Base-by-base conservation (phyloP, 2,797 vertebrate genomes). In the Labeo calbasu region DNA sequence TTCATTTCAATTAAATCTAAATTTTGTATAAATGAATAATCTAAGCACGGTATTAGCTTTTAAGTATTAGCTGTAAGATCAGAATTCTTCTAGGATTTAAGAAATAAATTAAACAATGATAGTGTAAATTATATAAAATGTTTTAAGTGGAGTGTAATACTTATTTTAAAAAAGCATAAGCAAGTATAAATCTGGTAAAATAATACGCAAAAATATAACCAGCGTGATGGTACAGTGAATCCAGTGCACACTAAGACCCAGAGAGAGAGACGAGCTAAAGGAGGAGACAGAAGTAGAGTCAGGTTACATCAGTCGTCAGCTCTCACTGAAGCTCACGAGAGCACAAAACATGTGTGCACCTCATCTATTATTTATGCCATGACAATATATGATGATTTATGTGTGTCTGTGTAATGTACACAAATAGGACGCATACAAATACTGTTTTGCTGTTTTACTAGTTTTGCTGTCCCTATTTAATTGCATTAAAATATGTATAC, bases 171-270 rank as follows among this genome's bases (percentile, higher is more conserved):
- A 9, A 15, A 65, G 9, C 14, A 3, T 15, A 61, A 25, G 19
- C 9, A 57, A 23, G n/a, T 12, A 61, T 61, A 32, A 9, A 3
- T n/a, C 5, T 23, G 8, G 8, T 25, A 17, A 48, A 43, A 21
- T 69, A 46, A 25, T 15, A 50, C 5, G 6, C 32, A 36, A 25
- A 17, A 28, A 65, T 1, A 40, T 61, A 61, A 25, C 15, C 61
- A 17, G 89, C 89, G 87, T 57, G 40, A 32, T 92, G 91, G 90
- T 91, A 92, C 91, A 91, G 90, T 90, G 92, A 72, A 63, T 57
- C n/a, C 81, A 11, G 81, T 84, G 82, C 0, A 12, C 59, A 6
- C 59, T 28, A 28, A 63, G 59, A 63, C 23, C 59, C 59, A 14
- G 80, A 87, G 88, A 89, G 36, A 15, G 89, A 86, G 59, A 84